phyloP scores from a whole-genome alignment of 2,797 vertebrate genomes.

The Apodemus agrarius region DNA sequence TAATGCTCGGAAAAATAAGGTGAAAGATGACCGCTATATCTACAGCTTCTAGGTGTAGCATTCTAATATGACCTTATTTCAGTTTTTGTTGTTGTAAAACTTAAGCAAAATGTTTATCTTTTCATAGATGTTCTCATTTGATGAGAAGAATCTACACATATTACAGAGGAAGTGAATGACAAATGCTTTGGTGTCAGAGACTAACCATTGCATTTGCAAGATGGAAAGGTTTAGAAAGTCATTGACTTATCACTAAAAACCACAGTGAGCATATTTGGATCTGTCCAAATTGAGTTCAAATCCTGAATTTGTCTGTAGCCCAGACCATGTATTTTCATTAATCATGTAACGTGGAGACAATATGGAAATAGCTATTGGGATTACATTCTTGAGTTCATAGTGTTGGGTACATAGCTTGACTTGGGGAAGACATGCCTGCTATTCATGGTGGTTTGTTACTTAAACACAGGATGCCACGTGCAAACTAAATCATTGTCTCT shows the following conservation, averaged over 20 bases:
- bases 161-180: background rate
- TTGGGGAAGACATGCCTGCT: background rate
- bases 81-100: background rate
- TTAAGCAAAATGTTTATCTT: background rate
- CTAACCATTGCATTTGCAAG: background rate
- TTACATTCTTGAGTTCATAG: background rate
- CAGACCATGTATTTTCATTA: background rate
- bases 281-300: background rate
- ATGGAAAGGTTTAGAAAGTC: background rate
- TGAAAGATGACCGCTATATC: background rate
- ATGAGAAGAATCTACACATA: background rate
- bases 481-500: background rate
- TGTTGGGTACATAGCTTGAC: background rate
- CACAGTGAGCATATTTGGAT: background rate
- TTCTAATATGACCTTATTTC: background rate
- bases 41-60: background rate
- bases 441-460: background rate
- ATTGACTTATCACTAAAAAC: background rate
- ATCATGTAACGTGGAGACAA: background rate
- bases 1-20: background rate
- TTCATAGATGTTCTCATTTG: background rate
- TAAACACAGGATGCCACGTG: background rate
- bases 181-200: background rate
- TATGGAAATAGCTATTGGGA: background rate
- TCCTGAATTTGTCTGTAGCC: background rate